Base-by-base conservation (phyloP, 2,797 vertebrate genomes). In the Myotis planiceps region DNA sequence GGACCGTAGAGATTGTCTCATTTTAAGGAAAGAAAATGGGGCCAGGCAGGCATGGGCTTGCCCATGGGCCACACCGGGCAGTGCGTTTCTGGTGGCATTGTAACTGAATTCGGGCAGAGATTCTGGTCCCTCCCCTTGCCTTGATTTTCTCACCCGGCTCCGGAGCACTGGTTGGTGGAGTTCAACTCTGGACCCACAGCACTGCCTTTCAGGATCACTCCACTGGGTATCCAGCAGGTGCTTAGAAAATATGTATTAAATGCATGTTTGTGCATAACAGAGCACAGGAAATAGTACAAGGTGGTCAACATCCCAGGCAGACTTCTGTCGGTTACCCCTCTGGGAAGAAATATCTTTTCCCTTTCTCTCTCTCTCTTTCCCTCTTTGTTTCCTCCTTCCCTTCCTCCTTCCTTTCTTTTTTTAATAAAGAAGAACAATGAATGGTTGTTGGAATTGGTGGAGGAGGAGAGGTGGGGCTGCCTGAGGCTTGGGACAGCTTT, bases 331-430 rank as follows among this genome's bases (percentile, higher is more conserved):
- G 47, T 16, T 39, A 3, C 2, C 27, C 49, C 47, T 93, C 63
- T 25, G 66, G 80, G 47, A 88, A 84, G 60, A 93, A 93, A 90
- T 81, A 25, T 4, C 58, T 83, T 42, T 63, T 51, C 29, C 21
- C 25, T 53, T 80, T 47, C 32, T 9, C 37, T 69, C 25, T 45
- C 1, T 16, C 58, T 14, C 58, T 27, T 60, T 21, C 51, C 51
- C 5, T 53, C 51, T 9, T 18, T 55, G 3, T 23, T 23, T 29
- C 29, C 29, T 6, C 13, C 60, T 1, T 32, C 29, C 29, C 14
- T n/a, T 13, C 14, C 27, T 13, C 12, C 55, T 10, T 60, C 12
- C 58, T 3, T 60, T 5, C 2, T 79, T 71, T 45, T n/a, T 55
- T 2, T 0, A 25, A 34, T 76, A 29, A 47, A 79, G 89, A 51